Evolutionary conservation across 2,888 invertebrate genomes (phyloP), one percentile per base, ranked within the genome.

Genomic region (Stratiomys singularior): DNA sequence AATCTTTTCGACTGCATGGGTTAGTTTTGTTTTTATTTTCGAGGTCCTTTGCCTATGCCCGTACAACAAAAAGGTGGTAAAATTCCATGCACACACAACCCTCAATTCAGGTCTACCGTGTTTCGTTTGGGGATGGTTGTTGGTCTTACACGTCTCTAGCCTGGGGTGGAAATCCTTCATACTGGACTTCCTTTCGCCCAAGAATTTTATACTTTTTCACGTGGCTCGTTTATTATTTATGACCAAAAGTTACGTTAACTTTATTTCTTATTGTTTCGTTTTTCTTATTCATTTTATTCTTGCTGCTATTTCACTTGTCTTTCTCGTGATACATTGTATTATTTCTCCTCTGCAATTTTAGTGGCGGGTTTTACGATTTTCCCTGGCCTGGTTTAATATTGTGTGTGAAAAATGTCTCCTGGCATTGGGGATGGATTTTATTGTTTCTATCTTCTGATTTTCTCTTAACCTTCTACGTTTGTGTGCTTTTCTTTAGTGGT

Each of bases 181-280:
- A 15, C 11, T 11, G 18, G 25, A 63, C 2, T 27, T 44, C 66
- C 44, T 64, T 64, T 64, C n/a, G 2, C 37, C n/a, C 30, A 25
- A 47, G 25, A 52, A 23, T 71, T 25, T 52, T 56, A 58, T 58
- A 74, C 74, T 74, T 44, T 60, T 74, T 74, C 74, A 74, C 74
- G 74, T 74, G 74, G 58, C 74, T 58, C 74, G 74, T 74, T 74
- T 74, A 74, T 74, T 74, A 74, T 74, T 74, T 74, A 74, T 74
- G 74, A 58, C 74, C 74, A 37, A 69, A 74, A 74, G 74, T 74
- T 74, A 74, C 60, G 60, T 58, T 74, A 74, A 74, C 74, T 58
- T 74, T 69, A 69, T 47, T 46, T 69, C 69, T 69, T 47, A 46
- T 5, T 47, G 47, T 37, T 72, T 64, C 1, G 28, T 11, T 64